These are phyloP conservation scores for Oncorhynchus tshawytscha DNA, from an alignment of 2,113 vertebrate genomes.

Conservation along the genomic window DNA sequence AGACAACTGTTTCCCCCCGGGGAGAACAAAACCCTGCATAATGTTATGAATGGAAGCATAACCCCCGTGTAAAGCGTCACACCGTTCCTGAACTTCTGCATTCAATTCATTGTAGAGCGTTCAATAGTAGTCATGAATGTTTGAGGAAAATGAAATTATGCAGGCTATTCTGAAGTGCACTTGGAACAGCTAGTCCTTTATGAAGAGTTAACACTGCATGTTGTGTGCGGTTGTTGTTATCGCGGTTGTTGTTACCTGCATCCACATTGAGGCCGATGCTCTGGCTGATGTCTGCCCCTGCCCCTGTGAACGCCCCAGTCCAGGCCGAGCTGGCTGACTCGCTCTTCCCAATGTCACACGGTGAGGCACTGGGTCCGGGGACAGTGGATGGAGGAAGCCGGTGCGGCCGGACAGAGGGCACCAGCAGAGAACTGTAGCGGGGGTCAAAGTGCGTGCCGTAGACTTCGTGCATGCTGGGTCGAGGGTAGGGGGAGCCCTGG, in stretches of 20 bases:
- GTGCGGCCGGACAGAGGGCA: constrained; percentile 87
- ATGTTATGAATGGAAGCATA: no score
- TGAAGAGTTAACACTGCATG: no score
- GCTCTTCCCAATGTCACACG: constrained; percentile 87
- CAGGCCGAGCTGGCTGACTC: constrained; percentile 77
- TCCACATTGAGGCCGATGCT: constrained; percentile 92
- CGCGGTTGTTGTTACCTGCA: constrained; percentile 76
- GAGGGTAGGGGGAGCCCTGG: constrained; percentile 83
- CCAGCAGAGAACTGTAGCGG: constrained; percentile 86
- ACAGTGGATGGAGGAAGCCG: constrained; percentile 78
- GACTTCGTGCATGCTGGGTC: constrained; percentile 87
- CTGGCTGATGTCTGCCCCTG: constrained; percentile 82
- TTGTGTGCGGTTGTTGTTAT: no score
- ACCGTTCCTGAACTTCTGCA: no score
- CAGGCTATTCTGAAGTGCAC: no score
- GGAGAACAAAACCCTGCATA: no score
- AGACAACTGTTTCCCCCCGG: no score
- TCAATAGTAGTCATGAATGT: no score
- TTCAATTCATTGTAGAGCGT: no score
- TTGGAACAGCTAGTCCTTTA: no score
- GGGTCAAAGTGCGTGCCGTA: constrained; percentile 91
- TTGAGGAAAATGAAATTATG: no score
- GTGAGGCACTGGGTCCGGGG: constrained; percentile 76
- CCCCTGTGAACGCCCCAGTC: constrained; percentile 82
- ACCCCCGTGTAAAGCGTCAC: no score